Base-by-base conservation (phyloP, 2,797 vertebrate genomes). In the Leptoclinus maculatus region DNA sequence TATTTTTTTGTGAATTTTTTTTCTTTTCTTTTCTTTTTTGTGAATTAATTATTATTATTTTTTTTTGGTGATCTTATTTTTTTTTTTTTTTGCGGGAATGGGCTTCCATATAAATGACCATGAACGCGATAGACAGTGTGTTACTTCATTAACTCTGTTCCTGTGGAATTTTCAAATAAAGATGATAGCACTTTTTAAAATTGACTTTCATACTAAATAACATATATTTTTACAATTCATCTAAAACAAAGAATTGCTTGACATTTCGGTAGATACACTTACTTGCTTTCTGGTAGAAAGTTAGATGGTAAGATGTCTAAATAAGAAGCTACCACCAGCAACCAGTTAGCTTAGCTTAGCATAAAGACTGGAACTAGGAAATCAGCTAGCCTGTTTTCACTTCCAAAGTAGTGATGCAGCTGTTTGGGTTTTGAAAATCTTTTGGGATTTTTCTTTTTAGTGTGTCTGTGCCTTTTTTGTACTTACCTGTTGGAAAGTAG, bases 401-500 rank as follows among this genome's bases (percentile, higher is more conserved):
- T 23, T 36, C 58, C 11, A 25, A 27, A 39, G 27, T 21, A 21
- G 9, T 29, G 5, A 3, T 19, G 16, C 19, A 25, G 11, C 23
- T 43, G 21, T 66, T 47, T 72, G 5, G 32, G 25, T n/a, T 38
- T 23, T 45, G 9, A 47, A 49, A 7, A 39, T 60, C 6, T 43
- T 47, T 9, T 23, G n/a, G 1, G 49, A 49, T 59, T 13, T 12
- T 21, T 41, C 1, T 58, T 19, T 66, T 41, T 8, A 56, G 5
- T n/a, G 7, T 13, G 10, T 72, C 8, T 23, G 32, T 16, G 4
- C 21, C 9, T 29, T 74, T 13, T 41, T 57, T 7, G 7, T 49
- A 13, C 96, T 96, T 84, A 99, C 98, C 96, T 99, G 98, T 88
- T 99, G 98, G 94, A 99, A 99, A 14, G 98, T 98, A 59, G 98